Conservation (phyloP, 2,888 invertebrate species). For the Nephrotoma appendiculata region DNA sequence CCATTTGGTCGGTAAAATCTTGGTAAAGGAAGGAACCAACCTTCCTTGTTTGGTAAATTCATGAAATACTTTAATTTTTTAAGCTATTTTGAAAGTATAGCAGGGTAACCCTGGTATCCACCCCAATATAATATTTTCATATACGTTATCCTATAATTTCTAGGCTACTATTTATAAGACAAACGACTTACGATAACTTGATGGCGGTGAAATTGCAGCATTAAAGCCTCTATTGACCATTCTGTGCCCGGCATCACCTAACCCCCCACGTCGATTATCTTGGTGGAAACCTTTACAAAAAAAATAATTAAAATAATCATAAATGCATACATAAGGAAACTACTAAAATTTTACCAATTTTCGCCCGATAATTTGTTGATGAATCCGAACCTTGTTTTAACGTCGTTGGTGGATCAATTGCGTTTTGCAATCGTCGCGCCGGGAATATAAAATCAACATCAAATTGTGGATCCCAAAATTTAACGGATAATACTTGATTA, state of each 20-base stretch:
- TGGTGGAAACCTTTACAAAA: slow-evolving; percentile 42
- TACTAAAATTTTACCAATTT: slow-evolving; percentile 44
- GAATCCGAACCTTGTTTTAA: slow-evolving; percentile 47
- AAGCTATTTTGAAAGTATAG: too few relatives aligned
- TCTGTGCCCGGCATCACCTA: slow-evolving; percentile 58
- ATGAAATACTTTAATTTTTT: too few relatives aligned
- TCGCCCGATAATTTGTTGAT: slow-evolving; percentile 62
- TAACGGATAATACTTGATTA: slow-evolving; percentile 48
- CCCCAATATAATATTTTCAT: too few relatives aligned
- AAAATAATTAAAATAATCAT: not conserved
- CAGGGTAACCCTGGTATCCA: too few relatives aligned
- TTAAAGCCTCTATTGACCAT: slow-evolving; percentile 47
- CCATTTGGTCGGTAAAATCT: too few relatives aligned
- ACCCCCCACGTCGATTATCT: slow-evolving; percentile 44
- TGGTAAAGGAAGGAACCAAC: too few relatives aligned
- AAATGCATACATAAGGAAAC: not conserved
- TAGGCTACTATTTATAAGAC: too few relatives aligned
- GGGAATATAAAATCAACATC: slow-evolving; percentile 59
- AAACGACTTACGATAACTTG: slow-evolving; percentile 4
- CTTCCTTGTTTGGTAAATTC: too few relatives aligned
- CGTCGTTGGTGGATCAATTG: slow-evolving; percentile 55
- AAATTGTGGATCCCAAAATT: slow-evolving; percentile 69
- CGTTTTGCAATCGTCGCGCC: slow-evolving; percentile 51
- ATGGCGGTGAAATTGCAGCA: slow-evolving; percentile 20
- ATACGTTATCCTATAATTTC: too few relatives aligned